Base-by-base conservation (phyloP, 2,113 vertebrate species). In the Gallinago jamesoni region DNA sequence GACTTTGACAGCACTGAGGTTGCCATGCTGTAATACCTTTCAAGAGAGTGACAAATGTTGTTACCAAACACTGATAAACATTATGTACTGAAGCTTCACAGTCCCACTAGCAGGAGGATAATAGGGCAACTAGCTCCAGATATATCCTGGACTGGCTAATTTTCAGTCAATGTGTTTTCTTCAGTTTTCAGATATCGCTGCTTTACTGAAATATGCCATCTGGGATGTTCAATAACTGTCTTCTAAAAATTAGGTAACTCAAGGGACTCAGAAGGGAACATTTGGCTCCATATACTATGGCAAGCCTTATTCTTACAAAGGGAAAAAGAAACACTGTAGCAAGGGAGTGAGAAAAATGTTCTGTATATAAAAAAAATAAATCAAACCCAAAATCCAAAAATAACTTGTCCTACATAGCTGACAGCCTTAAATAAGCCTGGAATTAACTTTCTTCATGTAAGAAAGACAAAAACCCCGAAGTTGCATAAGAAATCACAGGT, bases 341-440 rank as follows among this genome's bases (percentile, higher is more conserved):
- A 48, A 93, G 28, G 57, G 73, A 92, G 75, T 64, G 56, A 84
- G 45, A 88, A 94, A 94, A 96, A 74, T 18, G n/a, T 89, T 78
- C 69, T 19, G 35, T 68, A 73, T 72, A 19, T 25, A 27, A 52
- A 85, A 74, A 84, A 79, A 68, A 23, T 78, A 84, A 28, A 8
- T 0, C 24, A 91, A 96, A 91, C 12, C 70, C 37, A 28, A 93
- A 90, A 64, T 59, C 69, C 90, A 37, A 91, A 96, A 96, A 97
- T 96, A 97, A 76, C 94, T 92, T 73, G 94, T 87, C 94, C 96
- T 95, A 95, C 92, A 96, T 95, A 94, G 83, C 80, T 21, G 24
- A 56, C 43, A 94, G 72, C 64, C 56, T 84, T 84, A 81, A 84
- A 72, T 30, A 45, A 86, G 73, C 57, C 66, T 75, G 41, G 74